These are phyloP conservation scores for Hestina assimilis DNA, from an alignment of 1,140 invertebrate species.

Conservation along the genomic window DNA sequence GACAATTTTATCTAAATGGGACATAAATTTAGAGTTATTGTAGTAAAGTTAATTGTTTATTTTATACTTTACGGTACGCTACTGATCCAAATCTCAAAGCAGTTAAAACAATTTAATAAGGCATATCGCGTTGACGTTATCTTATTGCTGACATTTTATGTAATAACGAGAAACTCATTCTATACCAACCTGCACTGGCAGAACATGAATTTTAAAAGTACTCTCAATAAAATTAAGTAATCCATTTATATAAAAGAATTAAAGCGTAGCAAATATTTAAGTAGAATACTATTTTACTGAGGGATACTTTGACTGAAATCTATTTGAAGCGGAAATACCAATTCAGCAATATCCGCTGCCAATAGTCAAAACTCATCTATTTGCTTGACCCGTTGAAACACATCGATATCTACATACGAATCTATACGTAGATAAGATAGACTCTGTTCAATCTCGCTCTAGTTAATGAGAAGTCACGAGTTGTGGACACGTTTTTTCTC, in stretches of 20 bases:
- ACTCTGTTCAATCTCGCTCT: background rate
- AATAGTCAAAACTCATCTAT: slow-evolving; percentile 17
- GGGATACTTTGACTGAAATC: too few relatives aligned
- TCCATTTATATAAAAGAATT: background rate
- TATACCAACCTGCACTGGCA: too few relatives aligned
- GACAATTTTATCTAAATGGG: slow-evolving; percentile 15
- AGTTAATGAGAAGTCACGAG: background rate
- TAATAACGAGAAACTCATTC: too few relatives aligned
- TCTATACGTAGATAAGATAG: slow-evolving; percentile 1
- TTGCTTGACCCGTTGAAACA: slow-evolving; percentile 13
- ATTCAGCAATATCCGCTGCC: slow-evolving; percentile 13
- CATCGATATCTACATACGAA: slow-evolving; percentile 2
- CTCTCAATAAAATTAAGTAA: background rate
- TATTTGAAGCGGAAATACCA: slow-evolving; percentile 11
- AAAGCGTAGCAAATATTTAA: too few relatives aligned
- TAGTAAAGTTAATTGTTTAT: slow-evolving; percentile 11
- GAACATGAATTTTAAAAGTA: too few relatives aligned
- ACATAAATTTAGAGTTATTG: slow-evolving; percentile 15
- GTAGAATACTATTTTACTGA: too few relatives aligned
- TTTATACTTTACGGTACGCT: slow-evolving; percentile 33
- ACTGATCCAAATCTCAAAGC: slow-evolving; percentile 1
- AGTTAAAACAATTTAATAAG: background rate
- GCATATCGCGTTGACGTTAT: too few relatives aligned
- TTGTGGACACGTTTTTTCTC: too few relatives aligned
- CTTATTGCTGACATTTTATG: too few relatives aligned